These are phyloP conservation scores for Regulus satrapa DNA, from an alignment of 2,113 vertebrate species.

Conservation along the genomic window DNA sequence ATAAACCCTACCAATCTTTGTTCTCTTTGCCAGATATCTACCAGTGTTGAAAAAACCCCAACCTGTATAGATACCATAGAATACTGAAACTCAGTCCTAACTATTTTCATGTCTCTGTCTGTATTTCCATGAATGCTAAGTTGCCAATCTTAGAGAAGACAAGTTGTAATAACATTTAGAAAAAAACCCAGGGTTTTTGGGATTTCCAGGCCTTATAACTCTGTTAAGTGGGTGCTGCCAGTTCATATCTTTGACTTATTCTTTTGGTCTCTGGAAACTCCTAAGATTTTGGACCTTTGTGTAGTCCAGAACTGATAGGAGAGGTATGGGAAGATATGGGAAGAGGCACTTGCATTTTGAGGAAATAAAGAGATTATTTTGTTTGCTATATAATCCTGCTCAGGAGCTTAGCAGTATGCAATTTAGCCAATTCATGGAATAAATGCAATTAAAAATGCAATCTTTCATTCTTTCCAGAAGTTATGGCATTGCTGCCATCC, in stretches of 20 bases:
- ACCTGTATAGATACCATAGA: not conserved
- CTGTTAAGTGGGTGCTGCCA: not conserved
- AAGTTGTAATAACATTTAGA: not conserved
- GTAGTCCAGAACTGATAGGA: not conserved
- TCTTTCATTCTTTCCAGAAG: not conserved
- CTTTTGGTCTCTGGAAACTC: not conserved
- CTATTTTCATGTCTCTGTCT: not conserved
- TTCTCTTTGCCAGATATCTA: slow-evolving; percentile 1
- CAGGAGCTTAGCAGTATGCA: not conserved
- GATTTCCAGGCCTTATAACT: not conserved
- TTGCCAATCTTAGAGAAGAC: not conserved
- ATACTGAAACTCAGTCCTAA: not conserved
- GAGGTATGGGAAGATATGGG: not conserved
- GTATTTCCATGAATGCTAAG: not conserved
- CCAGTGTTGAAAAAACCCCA: not conserved
- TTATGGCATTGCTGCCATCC: not conserved
- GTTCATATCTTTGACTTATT: not conserved
- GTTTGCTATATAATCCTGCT: not conserved
- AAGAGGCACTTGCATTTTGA: not conserved
- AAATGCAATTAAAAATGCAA: not conserved
- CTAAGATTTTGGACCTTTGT: not conserved
- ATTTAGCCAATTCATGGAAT: not conserved
- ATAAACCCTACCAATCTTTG: slow-evolving; percentile 3
- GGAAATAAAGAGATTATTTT: not conserved
- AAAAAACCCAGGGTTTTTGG: not conserved